These are phyloP conservation scores for Pseudobourletiella spinata DNA, from an alignment of 1,140 invertebrate species.

Conservation along the genomic window DNA sequence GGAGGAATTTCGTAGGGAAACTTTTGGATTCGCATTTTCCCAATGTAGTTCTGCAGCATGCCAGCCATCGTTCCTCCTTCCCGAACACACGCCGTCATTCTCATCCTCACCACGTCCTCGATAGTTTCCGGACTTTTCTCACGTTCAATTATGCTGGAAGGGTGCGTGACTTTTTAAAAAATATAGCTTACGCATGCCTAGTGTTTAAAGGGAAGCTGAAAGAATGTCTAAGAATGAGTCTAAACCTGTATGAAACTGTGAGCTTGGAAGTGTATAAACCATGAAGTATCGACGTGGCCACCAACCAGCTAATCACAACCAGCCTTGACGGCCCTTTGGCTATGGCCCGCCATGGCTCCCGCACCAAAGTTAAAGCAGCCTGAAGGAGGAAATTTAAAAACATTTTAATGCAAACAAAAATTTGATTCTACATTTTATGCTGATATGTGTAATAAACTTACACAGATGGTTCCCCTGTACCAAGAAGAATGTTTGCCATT, in stretches of 20 bases:
- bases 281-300: constrained; percentile 7
- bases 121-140: not conserved
- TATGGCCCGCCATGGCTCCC: constrained; percentile 11
- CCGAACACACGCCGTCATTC: not conserved
- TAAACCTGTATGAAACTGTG: constrained; percentile 7
- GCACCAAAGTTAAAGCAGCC: not conserved
- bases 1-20: no score
- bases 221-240: not conserved
- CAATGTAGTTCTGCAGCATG: no score
- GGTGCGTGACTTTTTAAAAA: not conserved
- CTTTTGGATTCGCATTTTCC: no score
- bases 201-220: not conserved
- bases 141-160: not conserved
- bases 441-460: not conserved
- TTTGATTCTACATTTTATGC: not conserved
- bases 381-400: not conserved
- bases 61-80: not conserved
- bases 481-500: not conserved
- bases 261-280: constrained; percentile 16
- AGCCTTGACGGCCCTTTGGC: constrained; percentile 5
- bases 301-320: constrained; percentile 6
- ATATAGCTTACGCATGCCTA: not conserved
- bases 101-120: not conserved
- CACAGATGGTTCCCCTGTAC: not conserved
- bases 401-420: not conserved